Conservation (phyloP, 2,888 invertebrate genomes). For the Maniola hyperantus region DNA sequence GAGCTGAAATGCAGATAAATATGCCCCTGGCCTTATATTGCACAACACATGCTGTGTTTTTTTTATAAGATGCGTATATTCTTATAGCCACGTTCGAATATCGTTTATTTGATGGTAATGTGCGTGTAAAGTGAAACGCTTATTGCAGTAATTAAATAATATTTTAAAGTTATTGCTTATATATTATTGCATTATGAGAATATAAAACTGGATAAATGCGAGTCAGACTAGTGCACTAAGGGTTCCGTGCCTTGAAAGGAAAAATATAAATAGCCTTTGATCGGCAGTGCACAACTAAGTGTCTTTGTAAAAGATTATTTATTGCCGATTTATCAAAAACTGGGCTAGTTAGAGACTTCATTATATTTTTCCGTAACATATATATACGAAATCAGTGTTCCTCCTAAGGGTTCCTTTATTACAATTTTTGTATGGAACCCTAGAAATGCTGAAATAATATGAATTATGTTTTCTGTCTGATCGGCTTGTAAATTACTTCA, state of each 20-base stretch:
- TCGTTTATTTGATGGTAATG: not conserved
- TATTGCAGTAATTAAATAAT: not conserved
- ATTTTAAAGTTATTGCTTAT: not conserved
- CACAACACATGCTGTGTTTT: not conserved
- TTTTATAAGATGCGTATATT: not conserved
- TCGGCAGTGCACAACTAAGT: too few species aligned
- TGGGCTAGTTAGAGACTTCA: too few species aligned
- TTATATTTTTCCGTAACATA: too few species aligned
- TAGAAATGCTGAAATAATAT: not conserved
- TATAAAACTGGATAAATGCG: not conserved
- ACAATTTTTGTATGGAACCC: not conserved
- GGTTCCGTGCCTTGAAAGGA: too few species aligned
- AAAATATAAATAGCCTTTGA: too few species aligned
- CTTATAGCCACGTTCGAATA: not conserved
- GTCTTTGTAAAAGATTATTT: too few species aligned
- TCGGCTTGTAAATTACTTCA: too few species aligned
- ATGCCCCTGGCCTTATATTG: not conserved
- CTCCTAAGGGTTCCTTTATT: not conserved
- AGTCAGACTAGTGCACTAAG: not conserved
- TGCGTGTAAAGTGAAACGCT: not conserved
- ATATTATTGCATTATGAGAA: not conserved
- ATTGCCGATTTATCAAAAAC: too few species aligned
- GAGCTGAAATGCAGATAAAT: too few species aligned
- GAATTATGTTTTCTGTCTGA: not conserved
- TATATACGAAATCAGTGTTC: too few species aligned